Conservation (phyloP, 2,888 invertebrate genomes). For the Ochropleura plecta region DNA sequence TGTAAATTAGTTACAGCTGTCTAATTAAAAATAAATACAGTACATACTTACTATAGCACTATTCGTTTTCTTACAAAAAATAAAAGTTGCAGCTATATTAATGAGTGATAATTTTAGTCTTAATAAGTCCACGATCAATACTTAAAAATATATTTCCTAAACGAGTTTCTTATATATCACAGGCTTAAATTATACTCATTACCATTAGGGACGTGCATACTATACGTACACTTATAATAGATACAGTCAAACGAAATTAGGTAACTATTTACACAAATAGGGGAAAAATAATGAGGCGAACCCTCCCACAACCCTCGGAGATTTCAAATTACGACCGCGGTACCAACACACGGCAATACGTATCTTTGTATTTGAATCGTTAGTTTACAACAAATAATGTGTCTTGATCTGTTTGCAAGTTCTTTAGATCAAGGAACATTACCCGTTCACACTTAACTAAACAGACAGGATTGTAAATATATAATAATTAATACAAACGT, state of each 20-base stretch:
- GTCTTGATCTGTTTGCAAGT: slow-evolving; percentile 75
- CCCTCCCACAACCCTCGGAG: slow-evolving; percentile 90
- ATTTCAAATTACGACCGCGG: slow-evolving; percentile 86
- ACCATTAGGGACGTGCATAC: slow-evolving; percentile 89
- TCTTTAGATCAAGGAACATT: slow-evolving; percentile 43
- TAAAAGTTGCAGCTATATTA: slow-evolving; percentile 57
- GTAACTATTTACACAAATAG: slow-evolving; percentile 90
- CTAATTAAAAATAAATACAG: slow-evolving; percentile 37
- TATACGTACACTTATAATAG: slow-evolving; percentile 88
- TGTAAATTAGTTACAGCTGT: slow-evolving; percentile 15
- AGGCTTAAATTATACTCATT: slow-evolving; percentile 89
- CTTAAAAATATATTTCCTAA: slow-evolving; percentile 85
- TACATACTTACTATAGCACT: slow-evolving; percentile 40
- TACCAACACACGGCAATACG: slow-evolving; percentile 77
- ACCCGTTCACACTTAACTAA: slow-evolving; percentile 36
- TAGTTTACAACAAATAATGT: slow-evolving; percentile 76
- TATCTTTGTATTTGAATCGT: slow-evolving; percentile 81
- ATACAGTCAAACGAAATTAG: slow-evolving; percentile 86
- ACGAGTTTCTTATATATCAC: slow-evolving; percentile 89
- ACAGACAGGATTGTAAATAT: slow-evolving; percentile 43
- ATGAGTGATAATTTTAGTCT: slow-evolving; percentile 70
- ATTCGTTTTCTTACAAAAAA: slow-evolving; percentile 50
- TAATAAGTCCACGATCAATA: slow-evolving; percentile 76
- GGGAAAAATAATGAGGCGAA: slow-evolving; percentile 90
- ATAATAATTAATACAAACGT: slow-evolving; percentile 41